Percentiles rank a stretch among this genome's conserved stretches.
These are phyloP conservation scores for Mesaphorura yosii DNA, from an alignment of 1,140 invertebrate species.

Conservation along the genomic window DNA sequence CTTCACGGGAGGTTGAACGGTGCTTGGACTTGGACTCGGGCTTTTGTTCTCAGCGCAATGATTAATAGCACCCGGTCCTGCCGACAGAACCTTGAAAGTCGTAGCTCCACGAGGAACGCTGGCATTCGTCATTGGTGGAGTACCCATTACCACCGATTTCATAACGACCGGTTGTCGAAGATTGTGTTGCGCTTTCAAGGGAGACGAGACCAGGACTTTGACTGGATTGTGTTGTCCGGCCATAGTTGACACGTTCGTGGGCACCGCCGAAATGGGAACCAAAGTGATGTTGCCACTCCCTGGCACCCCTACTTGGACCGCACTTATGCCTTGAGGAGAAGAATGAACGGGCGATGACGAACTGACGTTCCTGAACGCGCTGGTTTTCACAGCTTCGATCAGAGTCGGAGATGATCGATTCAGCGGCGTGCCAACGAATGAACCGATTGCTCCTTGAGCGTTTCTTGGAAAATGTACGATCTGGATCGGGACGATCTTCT, in stretches of 20 bases:
- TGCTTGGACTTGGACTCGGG: too few relatives aligned
- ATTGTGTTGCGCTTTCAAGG: constrained; percentile 20
- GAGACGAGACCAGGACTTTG: constrained; percentile 32
- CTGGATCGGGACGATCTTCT: constrained; percentile 37
- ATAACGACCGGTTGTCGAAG: too few relatives aligned
- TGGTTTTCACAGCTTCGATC: not conserved
- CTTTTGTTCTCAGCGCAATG: too few relatives aligned
- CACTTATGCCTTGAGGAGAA: constrained; percentile 14
- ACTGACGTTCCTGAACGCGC: not conserved
- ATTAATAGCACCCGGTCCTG: too few relatives aligned
- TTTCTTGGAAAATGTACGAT: constrained; percentile 35
- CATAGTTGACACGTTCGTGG: constrained; percentile 19
- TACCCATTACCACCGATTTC: too few relatives aligned
- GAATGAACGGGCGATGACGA: constrained; percentile 2
- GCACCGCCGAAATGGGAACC: constrained; percentile 21
- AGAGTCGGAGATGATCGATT: constrained; percentile 18
- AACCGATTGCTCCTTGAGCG: constrained; percentile 9
- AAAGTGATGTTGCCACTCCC: constrained; percentile 23
- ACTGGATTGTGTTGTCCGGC: too few relatives aligned
- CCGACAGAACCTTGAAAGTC: too few relatives aligned
- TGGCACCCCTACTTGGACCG: too few relatives aligned
- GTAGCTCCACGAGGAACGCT: too few relatives aligned
- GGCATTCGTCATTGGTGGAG: too few relatives aligned
- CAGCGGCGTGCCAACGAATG: not conserved
- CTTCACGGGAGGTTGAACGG: not conserved